Percentiles rank a stretch among this genome's conserved stretches.
These are phyloP conservation scores for Bos javanicus DNA, from an alignment of 2,113 vertebrate genomes.

Conservation along the genomic window DNA sequence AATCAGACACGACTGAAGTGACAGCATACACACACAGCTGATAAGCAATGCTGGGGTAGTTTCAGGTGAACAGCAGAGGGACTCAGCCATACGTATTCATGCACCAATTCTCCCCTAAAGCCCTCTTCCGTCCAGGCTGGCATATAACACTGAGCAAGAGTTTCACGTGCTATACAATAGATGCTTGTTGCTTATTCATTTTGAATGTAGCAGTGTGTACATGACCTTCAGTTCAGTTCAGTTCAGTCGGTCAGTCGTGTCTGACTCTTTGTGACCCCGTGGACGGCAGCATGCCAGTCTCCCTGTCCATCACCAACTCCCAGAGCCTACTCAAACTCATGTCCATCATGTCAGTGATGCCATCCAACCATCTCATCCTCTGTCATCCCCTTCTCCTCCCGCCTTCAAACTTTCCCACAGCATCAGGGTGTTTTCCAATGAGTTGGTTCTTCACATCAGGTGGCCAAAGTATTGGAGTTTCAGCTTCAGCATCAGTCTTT, in stretches of 20 bases:
- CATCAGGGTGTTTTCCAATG: not conserved
- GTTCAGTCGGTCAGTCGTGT: not conserved
- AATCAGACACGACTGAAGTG: not conserved
- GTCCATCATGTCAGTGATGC: accelerated
- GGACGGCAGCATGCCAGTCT: not conserved
- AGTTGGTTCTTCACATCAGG: not conserved
- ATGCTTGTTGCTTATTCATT: not conserved
- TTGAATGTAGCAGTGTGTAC: not conserved
- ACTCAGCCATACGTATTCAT: not conserved
- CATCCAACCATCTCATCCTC: not conserved
- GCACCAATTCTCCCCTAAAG: not conserved
- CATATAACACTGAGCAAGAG: not conserved
- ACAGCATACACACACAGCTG: not conserved
- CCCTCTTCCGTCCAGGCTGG: not conserved
- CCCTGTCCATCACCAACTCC: not conserved
- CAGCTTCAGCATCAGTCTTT: not conserved
- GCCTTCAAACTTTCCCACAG: not conserved
- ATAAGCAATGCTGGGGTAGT: not conserved
- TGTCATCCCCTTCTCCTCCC: not conserved
- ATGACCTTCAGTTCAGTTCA: not conserved
- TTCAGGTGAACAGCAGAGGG: not conserved
- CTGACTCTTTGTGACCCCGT: not conserved
- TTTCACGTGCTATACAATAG: not conserved
- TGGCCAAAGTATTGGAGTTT: not conserved
- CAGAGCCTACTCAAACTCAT: not conserved